Percentiles rank a stretch among this genome's conserved stretches.
Evolutionary conservation across 2,797 vertebrate species (phyloP).

Genomic region (Pantherophis vulpinus): DNA sequence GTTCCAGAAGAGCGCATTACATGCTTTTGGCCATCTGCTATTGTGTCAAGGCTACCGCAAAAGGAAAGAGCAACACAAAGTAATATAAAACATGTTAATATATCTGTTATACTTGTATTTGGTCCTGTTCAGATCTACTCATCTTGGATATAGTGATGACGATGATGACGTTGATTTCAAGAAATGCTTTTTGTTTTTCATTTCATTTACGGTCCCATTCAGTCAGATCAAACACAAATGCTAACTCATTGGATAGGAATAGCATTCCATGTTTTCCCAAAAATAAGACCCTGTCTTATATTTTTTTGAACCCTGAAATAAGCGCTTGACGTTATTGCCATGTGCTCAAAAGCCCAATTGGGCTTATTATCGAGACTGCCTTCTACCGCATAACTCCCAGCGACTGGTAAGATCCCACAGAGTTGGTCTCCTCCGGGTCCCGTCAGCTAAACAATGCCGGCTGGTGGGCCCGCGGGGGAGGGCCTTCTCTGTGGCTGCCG

Average conservation of each 20-base stretch:
- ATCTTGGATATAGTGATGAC: not conserved
- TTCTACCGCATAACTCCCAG: too few relatives aligned
- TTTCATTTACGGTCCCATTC: not conserved
- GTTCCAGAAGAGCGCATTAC: slow-evolving; percentile 17
- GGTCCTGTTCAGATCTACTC: not conserved
- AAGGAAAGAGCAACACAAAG: slow-evolving; percentile 36
- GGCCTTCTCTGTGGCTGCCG: too few relatives aligned
- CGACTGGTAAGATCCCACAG: too few relatives aligned
- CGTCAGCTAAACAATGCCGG: too few relatives aligned
- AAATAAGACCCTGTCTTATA: too few relatives aligned
- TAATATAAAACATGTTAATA: not conserved
- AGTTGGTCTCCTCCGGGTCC: too few relatives aligned
- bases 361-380: too few relatives aligned
- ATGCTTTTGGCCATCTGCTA: not conserved
- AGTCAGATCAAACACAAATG: not conserved
- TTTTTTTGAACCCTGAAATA: too few relatives aligned
- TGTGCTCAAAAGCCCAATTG: too few relatives aligned
- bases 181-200: not conserved
- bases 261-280: not conserved
- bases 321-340: too few relatives aligned
- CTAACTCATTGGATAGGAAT: not conserved
- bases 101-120: slow-evolving; percentile 51
- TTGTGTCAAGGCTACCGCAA: slow-evolving; percentile 20
- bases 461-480: too few relatives aligned
- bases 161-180: not conserved